These are phyloP conservation scores for Lingula anatina DNA, from an alignment of 2,888 invertebrate species.

Conservation along the genomic window DNA sequence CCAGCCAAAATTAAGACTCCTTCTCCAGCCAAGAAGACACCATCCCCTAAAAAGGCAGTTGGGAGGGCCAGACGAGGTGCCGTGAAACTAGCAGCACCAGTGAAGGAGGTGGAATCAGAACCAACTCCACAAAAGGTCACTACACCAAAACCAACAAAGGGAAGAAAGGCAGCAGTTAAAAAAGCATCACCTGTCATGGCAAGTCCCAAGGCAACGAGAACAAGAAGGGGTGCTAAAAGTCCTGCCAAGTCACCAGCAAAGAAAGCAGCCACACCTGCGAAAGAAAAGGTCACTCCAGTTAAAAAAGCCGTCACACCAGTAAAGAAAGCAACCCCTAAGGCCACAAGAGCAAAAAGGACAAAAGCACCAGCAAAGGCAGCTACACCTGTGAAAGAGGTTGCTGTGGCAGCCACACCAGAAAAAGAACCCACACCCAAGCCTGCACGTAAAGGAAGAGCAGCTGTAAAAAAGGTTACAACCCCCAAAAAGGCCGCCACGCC, in stretches of 20 bases:
- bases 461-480: too few relatives aligned
- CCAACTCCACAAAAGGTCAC: slow-evolving; percentile 2
- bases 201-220: not conserved
- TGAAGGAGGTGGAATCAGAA: slow-evolving; percentile 1
- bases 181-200: slow-evolving; percentile 6
- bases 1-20: slow-evolving; percentile 5
- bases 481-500: slow-evolving; percentile 5
- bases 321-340: slow-evolving; percentile 3
- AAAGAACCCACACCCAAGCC: too few relatives aligned
- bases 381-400: not conserved
- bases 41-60: slow-evolving; percentile 1
- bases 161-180: slow-evolving; percentile 4
- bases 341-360: slow-evolving; percentile 1
- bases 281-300: not conserved
- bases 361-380: slow-evolving; percentile 1
- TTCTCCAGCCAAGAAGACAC: slow-evolving; percentile 4
- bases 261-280: not conserved
- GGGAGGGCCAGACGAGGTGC: not conserved
- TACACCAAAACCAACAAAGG: slow-evolving; percentile 2
- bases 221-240: not conserved
- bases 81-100: slow-evolving; percentile 2
- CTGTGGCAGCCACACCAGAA: too few relatives aligned
- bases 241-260: not conserved
- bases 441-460: too few relatives aligned
- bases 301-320: slow-evolving; percentile 4